A percentile compares a stretch with the other conserved stretches of the same genome.
Conservation (phyloP, 2,797 vertebrate species). For the Hydrophis major region DNA sequence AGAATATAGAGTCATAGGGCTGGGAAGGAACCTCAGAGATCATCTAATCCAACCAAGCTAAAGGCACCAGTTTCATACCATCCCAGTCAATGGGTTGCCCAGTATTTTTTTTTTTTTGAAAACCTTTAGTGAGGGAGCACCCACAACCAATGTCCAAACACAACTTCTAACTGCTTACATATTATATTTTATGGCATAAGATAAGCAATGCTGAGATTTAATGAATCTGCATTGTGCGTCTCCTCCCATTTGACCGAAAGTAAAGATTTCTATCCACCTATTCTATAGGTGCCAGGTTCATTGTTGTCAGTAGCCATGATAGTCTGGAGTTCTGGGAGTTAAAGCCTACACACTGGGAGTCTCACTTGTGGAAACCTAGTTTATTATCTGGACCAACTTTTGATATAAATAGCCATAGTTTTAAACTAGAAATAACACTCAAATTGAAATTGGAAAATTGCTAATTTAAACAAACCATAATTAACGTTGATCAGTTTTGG, state of each 20-base stretch:
- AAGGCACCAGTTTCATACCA: background rate
- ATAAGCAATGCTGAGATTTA: background rate
- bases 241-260: background rate
- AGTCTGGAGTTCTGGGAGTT: background rate
- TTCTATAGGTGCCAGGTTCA: background rate
- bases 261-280: background rate
- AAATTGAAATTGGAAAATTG: background rate
- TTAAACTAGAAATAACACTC: background rate
- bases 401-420: background rate
- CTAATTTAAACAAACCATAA: background rate
- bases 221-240: background rate
- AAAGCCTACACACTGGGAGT: background rate
- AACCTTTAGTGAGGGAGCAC: background rate
- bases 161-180: background rate
- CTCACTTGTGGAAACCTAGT: background rate
- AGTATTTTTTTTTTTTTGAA: background rate
- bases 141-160: background rate
- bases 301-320: background rate
- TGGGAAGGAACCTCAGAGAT: background rate
- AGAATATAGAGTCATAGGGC: background rate
- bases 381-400: background rate
- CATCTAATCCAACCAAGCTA: background rate
- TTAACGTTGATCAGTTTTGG: background rate
- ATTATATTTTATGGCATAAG: background rate
- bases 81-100: background rate